Conservation (phyloP, 1,140 invertebrate species). For the Drosophila nigromelanica region DNA sequence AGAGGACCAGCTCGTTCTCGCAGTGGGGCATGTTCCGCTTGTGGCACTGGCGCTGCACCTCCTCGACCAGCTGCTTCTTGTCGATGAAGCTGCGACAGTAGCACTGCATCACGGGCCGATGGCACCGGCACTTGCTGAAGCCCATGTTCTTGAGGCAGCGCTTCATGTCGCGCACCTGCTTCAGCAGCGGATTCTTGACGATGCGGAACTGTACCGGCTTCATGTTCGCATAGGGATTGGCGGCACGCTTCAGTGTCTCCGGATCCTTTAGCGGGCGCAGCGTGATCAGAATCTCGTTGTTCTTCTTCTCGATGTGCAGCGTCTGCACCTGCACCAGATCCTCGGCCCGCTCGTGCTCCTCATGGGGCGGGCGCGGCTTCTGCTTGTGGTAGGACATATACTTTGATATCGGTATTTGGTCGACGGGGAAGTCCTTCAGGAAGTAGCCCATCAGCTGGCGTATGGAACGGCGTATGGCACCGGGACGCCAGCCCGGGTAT, state of each 20-base stretch:
- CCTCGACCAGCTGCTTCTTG: constrained; percentile 64
- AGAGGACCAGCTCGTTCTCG: constrained; percentile 55
- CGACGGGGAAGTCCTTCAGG: constrained; percentile 70
- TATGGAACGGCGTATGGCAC: constrained; percentile 72
- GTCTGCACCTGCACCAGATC: constrained; percentile 70
- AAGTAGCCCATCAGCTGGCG: constrained; percentile 76
- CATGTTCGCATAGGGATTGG: constrained; percentile 75
- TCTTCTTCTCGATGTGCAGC: constrained; percentile 75
- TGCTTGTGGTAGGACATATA: constrained; percentile 62
- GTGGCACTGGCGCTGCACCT: constrained; percentile 56
- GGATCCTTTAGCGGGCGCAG: constrained; percentile 70
- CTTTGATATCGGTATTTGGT: constrained; percentile 63
- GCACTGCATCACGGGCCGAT: constrained; percentile 65
- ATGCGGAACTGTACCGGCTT: constrained; percentile 79
- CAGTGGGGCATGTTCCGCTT: constrained; percentile 40
- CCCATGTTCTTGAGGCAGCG: constrained; percentile 71
- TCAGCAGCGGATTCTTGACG: constrained; percentile 57
- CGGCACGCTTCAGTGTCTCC: constrained; percentile 35
- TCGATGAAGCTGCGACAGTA: constrained; percentile 75
- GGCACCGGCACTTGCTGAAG: constrained; percentile 74
- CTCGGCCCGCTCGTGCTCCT: constrained; percentile 11
- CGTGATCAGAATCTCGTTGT: constrained; percentile 74
- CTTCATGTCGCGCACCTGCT: constrained; percentile 62
- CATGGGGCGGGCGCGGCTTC: neutral
- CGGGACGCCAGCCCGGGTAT: constrained; percentile 67